Evolutionary conservation across 2,888 invertebrate species (phyloP).

Genomic region (Serrognathus titanus): DNA sequence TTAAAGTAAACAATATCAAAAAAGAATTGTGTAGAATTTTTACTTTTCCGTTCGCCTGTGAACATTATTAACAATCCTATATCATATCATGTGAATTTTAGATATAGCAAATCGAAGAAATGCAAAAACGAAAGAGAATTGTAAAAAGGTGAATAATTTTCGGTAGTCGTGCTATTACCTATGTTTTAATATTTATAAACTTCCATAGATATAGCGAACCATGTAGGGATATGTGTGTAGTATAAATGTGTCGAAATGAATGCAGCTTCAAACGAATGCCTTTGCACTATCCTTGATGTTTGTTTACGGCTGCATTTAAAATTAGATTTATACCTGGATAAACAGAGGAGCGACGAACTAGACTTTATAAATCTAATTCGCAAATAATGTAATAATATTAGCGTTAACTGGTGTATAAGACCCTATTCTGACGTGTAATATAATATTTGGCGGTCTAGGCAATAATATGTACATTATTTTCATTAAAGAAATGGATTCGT

Average conservation of each 20-base stretch:
- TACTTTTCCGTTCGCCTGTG: slow-evolving; percentile 24
- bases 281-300: neutral
- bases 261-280: slow-evolving; percentile 6
- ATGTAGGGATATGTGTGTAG: slow-evolving; percentile 35
- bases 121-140: slow-evolving; percentile 2
- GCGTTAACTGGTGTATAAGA: slow-evolving; percentile 35
- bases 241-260: slow-evolving; percentile 31
- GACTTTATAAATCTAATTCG: slow-evolving; percentile 16
- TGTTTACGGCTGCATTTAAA: slow-evolving; percentile 7
- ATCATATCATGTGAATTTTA: slow-evolving; percentile 32
- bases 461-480: slow-evolving; percentile 55
- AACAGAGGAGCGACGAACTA: slow-evolving; percentile 7
- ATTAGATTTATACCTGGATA: slow-evolving; percentile 12
- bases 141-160: slow-evolving; percentile 10
- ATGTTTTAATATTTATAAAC: slow-evolving; percentile 27
- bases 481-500: slow-evolving; percentile 53
- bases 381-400: slow-evolving; percentile 17
- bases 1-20: slow-evolving; percentile 18
- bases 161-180: slow-evolving; percentile 11
- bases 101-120: slow-evolving; percentile 16
- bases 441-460: slow-evolving; percentile 52
- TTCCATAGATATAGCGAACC: slow-evolving; percentile 29
- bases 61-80: slow-evolving; percentile 30
- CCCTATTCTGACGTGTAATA: slow-evolving; percentile 51
- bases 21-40: slow-evolving; percentile 12